Evolutionary conservation across 1,140 invertebrate genomes (phyloP).

Genomic region (Scaptomyza montana): DNA sequence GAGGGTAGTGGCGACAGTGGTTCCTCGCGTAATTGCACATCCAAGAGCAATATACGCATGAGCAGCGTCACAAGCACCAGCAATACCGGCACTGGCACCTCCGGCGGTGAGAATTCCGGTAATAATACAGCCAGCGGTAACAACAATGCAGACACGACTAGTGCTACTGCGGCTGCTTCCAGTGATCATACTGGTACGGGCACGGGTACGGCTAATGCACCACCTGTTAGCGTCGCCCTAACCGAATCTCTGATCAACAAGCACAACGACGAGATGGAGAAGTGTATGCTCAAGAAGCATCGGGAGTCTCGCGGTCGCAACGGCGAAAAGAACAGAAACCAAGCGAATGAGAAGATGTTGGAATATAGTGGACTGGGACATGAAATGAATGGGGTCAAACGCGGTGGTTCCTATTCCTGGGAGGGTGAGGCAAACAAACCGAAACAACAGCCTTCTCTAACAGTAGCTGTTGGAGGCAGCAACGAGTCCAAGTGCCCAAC

Average conservation of each 20-base stretch:
- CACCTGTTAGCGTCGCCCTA: constrained; percentile 83
- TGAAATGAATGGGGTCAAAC: constrained; percentile 85
- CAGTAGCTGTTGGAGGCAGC: not conserved
- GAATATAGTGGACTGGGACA: constrained; percentile 77
- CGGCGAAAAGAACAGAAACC: constrained; percentile 82
- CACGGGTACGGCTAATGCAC: not conserved
- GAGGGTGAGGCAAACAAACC: constrained; percentile 85
- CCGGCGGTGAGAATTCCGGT: constrained; percentile 7
- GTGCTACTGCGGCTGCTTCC: not conserved
- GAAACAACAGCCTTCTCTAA: constrained; percentile 84
- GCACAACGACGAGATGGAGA: constrained; percentile 92
- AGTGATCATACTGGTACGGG: not conserved
- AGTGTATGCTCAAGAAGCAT: constrained; percentile 89
- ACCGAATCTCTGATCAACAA: constrained; percentile 88
- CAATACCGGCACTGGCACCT: constrained; percentile 67
- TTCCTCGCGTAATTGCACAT: constrained; percentile 86
- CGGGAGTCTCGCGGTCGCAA: constrained; percentile 86
- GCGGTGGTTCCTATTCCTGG: constrained; percentile 85
- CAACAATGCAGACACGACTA: no score
- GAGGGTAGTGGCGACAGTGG: constrained; percentile 85
- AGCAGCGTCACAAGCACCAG: constrained; percentile 83
- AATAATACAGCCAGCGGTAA: not conserved
- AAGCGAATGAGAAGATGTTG: constrained; percentile 75
- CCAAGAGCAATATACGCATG: constrained; percentile 84
- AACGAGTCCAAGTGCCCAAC: constrained; percentile 1